These are phyloP conservation scores for Pantherophis vulpinus DNA, from an alignment of 2,797 vertebrate genomes.

Conservation along the genomic window DNA sequence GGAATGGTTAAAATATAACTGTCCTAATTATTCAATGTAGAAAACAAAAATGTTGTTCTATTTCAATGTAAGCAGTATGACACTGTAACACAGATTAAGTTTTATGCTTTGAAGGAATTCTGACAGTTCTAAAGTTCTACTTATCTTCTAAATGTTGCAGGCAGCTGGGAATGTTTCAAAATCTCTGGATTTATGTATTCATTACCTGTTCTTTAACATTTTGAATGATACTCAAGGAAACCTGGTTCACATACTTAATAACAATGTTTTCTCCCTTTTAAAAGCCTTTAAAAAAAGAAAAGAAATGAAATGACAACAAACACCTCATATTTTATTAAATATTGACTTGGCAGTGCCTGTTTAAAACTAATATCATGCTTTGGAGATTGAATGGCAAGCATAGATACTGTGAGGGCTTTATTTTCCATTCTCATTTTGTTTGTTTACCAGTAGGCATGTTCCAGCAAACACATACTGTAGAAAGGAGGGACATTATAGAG, in stretches of 20 bases:
- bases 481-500: slow-evolving; percentile 38
- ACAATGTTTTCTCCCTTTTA: neutral
- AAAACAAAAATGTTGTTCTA: slow-evolving; percentile 14
- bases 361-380: slow-evolving; percentile 35
- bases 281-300: slow-evolving; percentile 14
- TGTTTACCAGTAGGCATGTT: slow-evolving; percentile 34
- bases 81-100: neutral
- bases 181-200: slow-evolving; percentile 11
- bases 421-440: slow-evolving; percentile 15
- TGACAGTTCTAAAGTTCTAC: slow-evolving; percentile 11
- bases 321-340: slow-evolving; percentile 11
- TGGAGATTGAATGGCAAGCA: neutral
- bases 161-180: slow-evolving; percentile 4
- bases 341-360: slow-evolving; percentile 16
- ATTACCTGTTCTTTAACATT: slow-evolving; percentile 12
- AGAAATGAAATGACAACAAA: slow-evolving; percentile 7
- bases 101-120: slow-evolving; percentile 2
- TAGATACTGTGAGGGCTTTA: slow-evolving; percentile 20
- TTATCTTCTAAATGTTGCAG: neutral
- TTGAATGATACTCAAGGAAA: neutral
- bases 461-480: slow-evolving; percentile 42
- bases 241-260: slow-evolving; percentile 7
- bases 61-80: slow-evolving; percentile 3
- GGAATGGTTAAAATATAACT: neutral
- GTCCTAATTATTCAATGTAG: neutral